Percentiles rank a stretch among this genome's conserved stretches.
Evolutionary conservation across 2,113 vertebrate genomes (phyloP).

Genomic region (Campylomormyrus tamandua): DNA sequence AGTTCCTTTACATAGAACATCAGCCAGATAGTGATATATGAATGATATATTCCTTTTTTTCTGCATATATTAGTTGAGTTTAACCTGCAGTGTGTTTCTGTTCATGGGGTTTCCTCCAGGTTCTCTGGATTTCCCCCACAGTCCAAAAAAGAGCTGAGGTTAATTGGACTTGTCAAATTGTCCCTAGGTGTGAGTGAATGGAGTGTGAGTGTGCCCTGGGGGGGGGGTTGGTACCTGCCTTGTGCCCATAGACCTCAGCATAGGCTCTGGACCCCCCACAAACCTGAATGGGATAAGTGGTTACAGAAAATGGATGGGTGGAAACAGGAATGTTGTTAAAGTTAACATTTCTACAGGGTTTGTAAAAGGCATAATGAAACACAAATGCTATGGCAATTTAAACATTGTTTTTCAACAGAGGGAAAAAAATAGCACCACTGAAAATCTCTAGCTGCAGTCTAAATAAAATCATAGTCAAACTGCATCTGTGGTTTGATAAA

Average conservation of each 20-base stretch:
- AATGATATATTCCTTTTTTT: neutral
- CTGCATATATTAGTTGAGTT: neutral
- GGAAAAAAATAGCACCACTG: neutral
- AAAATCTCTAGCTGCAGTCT: neutral
- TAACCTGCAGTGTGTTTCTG: neutral
- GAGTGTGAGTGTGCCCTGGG: neutral
- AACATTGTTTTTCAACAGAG: neutral
- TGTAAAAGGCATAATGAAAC: neutral
- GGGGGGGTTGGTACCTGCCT: neutral
- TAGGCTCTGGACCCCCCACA: neutral
- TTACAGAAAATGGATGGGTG: neutral
- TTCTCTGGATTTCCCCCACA: too few species aligned
- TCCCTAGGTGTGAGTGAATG: too few species aligned
- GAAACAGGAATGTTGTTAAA: neutral
- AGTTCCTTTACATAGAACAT: neutral
- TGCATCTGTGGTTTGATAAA: neutral
- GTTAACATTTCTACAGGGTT: neutral
- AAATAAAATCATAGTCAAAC: neutral
- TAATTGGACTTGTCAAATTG: too few species aligned
- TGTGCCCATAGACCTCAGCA: neutral
- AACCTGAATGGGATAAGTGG: neutral
- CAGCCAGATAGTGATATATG: neutral
- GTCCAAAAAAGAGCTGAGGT: too few species aligned
- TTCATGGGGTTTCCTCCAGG: too few species aligned
- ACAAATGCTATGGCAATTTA: neutral